Conservation (phyloP, 2,113 vertebrate genomes). For the Neomonachus schauinslandi region DNA sequence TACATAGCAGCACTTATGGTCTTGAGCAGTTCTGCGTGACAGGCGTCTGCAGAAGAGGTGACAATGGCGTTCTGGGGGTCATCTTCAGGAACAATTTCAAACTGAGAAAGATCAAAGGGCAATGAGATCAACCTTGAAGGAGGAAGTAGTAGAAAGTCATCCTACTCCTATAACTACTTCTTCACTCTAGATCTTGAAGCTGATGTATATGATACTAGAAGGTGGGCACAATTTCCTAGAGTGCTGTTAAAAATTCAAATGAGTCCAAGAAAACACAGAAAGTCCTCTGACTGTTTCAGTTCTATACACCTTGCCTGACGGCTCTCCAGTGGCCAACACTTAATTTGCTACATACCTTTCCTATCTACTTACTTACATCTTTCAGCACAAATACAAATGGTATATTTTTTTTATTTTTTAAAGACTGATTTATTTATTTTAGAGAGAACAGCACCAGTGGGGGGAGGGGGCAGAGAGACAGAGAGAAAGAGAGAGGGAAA, state of each 20-base stretch:
- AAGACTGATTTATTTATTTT: not conserved
- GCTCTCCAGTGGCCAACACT: not conserved
- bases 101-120: constrained; percentile 82
- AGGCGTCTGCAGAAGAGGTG: constrained; percentile 88
- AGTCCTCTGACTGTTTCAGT: not conserved
- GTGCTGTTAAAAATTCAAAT: not conserved
- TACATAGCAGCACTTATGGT: constrained; percentile 85
- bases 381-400: constrained; percentile 3
- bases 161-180: not conserved
- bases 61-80: constrained; percentile 92
- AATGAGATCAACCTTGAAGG: not conserved
- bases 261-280: not conserved
- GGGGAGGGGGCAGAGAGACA: too few species aligned
- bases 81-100: constrained; percentile 95
- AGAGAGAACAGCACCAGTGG: not conserved
- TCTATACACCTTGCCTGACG: not conserved
- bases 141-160: not conserved
- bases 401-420: not conserved
- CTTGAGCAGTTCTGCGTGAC: constrained; percentile 91
- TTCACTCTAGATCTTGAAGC: not conserved
- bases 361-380: not conserved
- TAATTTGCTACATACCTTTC: not conserved
- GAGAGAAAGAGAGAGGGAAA: too few species aligned
- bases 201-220: not conserved
- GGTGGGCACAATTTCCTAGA: not conserved